phyloP scores from a whole-genome alignment of 2,113 vertebrate species.

The Daphoenositta chrysoptera region DNA sequence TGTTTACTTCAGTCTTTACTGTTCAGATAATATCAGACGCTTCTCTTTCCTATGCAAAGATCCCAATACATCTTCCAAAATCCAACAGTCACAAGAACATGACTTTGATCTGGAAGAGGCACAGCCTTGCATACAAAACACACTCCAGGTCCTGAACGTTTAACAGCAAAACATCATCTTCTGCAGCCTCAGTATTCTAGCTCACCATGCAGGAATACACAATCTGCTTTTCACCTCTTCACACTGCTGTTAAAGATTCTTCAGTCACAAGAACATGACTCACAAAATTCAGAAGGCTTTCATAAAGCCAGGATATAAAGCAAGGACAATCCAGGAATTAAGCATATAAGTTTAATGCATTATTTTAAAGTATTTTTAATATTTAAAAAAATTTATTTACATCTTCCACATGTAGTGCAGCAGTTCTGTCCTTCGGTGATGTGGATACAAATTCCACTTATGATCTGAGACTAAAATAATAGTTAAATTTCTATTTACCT shows the following conservation, averaged over 20 bases:
- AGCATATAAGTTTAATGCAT: neutral
- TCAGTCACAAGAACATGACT: neutral
- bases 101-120: neutral
- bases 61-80: neutral
- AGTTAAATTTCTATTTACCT: neutral
- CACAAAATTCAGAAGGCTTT: neutral
- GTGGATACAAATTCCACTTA: slow-evolving; percentile 4
- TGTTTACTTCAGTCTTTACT: neutral
- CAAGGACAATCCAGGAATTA: neutral
- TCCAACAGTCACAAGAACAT: too few species aligned
- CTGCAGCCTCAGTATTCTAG: neutral
- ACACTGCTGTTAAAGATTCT: neutral
- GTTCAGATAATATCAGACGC: neutral
- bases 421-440: neutral
- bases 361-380: neutral
- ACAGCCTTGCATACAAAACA: neutral
- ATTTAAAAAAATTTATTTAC: neutral
- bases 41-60: neutral
- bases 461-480: neutral
- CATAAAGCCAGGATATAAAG: neutral
- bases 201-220: neutral
- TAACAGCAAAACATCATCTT: neutral
- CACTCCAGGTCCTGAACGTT: neutral
- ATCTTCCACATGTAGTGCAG: neutral
- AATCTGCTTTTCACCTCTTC: neutral